phyloP scores from a whole-genome alignment of 2,888 invertebrate species.

The Pinctada fucata region DNA sequence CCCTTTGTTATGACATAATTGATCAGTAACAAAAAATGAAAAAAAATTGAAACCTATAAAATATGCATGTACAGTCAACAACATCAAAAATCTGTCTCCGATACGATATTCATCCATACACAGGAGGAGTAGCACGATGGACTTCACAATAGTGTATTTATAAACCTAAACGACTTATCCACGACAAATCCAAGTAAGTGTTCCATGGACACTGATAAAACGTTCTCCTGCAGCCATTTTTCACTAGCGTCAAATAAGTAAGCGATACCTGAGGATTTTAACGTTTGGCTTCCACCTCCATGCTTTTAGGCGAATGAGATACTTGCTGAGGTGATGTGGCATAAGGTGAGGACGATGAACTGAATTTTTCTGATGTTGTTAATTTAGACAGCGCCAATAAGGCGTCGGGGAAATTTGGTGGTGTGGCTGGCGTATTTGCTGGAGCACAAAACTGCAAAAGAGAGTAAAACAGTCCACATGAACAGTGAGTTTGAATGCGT shows the following conservation, averaged over 20 bases:
- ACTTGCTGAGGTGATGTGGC: conserved; percentile 68
- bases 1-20: no score
- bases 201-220: no score
- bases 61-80: no score
- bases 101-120: no score
- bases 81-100: no score
- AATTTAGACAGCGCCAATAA: conserved; percentile 91
- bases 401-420: conserved; percentile 95
- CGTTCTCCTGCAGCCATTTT: no score
- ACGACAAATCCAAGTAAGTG: background rate
- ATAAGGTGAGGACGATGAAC: conserved; percentile 64
- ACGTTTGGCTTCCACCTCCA: conserved; percentile 69
- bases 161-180: background rate
- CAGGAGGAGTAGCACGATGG: no score
- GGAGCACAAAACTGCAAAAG: conserved; percentile 88
- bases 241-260: no score
- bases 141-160: no score
- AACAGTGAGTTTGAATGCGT: no score
- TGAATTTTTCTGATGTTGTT: conserved; percentile 82
- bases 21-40: no score
- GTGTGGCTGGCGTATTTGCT: conserved; percentile 95
- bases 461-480: background rate
- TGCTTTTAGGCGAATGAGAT: conserved; percentile 69
- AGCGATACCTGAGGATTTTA: conserved; percentile 37
- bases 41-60: no score